Percentiles rank a stretch among this genome's conserved stretches.
These are phyloP conservation scores for Jacana jacana DNA, from an alignment of 2,113 vertebrate genomes.

Conservation along the genomic window DNA sequence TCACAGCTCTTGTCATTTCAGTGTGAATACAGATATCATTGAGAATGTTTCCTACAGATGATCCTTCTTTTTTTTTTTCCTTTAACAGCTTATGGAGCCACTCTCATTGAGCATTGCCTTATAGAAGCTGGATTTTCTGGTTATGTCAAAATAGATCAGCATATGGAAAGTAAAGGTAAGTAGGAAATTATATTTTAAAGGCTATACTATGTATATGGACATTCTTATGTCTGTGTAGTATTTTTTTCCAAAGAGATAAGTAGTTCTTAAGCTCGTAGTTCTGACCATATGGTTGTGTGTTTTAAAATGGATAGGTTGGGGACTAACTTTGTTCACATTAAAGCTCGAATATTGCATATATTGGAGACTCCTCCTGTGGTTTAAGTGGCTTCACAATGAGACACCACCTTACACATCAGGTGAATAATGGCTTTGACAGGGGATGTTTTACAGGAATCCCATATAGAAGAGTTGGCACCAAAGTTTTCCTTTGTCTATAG, in stretches of 20 bases:
- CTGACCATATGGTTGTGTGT: background rate
- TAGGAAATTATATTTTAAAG: background rate
- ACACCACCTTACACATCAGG: background rate
- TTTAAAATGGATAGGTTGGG: background rate
- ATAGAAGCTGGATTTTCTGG: slow-evolving; percentile 84
- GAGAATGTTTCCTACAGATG: background rate
- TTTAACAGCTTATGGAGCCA: slow-evolving; percentile 87
- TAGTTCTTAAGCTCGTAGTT: background rate
- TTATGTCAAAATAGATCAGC: slow-evolving; percentile 81
- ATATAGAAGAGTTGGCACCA: background rate
- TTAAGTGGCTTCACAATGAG: background rate
- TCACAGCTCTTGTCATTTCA: background rate
- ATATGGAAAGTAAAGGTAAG: slow-evolving; percentile 77
- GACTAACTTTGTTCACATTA: background rate
- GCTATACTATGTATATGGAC: background rate
- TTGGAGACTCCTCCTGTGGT: background rate
- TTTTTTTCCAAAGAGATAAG: background rate
- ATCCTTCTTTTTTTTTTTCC: background rate
- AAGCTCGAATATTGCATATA: background rate
- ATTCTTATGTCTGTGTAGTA: background rate
- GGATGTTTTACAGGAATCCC: background rate
- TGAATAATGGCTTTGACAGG: background rate
- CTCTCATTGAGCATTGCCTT: slow-evolving; percentile 94
- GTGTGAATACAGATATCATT: background rate
- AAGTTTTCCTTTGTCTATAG: background rate